These are phyloP conservation scores for Ormia ochracea DNA, from an alignment of 2,888 invertebrate genomes.

Conservation along the genomic window DNA sequence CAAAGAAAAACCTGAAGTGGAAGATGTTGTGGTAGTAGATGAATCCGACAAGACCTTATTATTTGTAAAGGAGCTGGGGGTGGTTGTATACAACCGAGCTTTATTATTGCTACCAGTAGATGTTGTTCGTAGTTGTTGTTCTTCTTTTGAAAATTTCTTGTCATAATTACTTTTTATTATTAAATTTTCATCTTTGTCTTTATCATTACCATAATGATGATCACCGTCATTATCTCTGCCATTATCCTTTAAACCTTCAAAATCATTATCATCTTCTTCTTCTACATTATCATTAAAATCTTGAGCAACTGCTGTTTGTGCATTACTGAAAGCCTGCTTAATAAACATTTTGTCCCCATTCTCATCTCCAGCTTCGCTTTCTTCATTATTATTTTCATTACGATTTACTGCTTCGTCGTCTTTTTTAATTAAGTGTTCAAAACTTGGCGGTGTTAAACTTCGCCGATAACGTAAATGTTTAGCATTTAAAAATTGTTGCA, in stretches of 20 bases:
- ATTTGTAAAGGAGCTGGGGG: background rate
- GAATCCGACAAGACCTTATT: background rate
- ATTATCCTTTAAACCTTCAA: background rate
- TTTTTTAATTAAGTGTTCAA: slow-evolving; percentile 73
- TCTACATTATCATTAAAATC: background rate
- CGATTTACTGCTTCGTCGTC: slow-evolving; percentile 50
- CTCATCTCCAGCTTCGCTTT: background rate
- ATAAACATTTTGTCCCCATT: background rate
- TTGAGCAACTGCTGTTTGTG: slow-evolving; percentile 8
- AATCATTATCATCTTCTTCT: background rate
- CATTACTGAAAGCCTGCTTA: slow-evolving; percentile 18
- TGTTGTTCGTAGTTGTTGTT: slow-evolving; percentile 1
- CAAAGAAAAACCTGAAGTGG: too few relatives aligned
- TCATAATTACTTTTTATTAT: slow-evolving; percentile 60
- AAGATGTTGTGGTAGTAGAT: background rate
- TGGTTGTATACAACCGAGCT: slow-evolving; percentile 26
- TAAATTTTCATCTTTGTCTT: slow-evolving; percentile 1
- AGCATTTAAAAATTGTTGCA: slow-evolving; percentile 16
- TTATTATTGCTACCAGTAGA: background rate
- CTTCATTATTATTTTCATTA: slow-evolving; percentile 14
- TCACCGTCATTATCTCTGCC: background rate
- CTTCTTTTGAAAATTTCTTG: slow-evolving; percentile 18
- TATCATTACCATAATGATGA: background rate
- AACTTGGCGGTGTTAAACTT: slow-evolving; percentile 71
- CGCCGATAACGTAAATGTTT: slow-evolving; percentile 68